Evolutionary conservation across 2,888 invertebrate species (phyloP).

Genomic region (Chrysodeixis includens): DNA sequence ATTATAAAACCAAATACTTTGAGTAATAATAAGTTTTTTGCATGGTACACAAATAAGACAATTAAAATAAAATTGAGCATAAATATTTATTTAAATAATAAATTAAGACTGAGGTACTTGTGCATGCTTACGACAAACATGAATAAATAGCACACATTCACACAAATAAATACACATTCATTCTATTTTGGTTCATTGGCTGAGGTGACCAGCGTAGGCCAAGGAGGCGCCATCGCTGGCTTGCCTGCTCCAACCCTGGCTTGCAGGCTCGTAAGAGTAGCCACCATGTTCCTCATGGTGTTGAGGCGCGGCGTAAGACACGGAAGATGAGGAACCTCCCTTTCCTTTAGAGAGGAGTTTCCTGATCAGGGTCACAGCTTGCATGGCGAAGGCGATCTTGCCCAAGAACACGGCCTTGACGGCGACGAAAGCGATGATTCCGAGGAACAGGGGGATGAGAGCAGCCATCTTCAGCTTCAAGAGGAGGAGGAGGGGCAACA

Average conservation of each 20-base stretch:
- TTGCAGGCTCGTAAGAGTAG: conserved; percentile 86
- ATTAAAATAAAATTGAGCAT: conserved; percentile 51
- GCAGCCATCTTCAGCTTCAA: conserved; percentile 94
- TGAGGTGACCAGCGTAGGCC: conserved; percentile 89
- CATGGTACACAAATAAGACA: conserved; percentile 25
- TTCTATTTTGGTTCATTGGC: conserved; percentile 64
- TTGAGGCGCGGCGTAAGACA: conserved; percentile 91
- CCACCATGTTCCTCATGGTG: conserved; percentile 90
- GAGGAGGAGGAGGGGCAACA: conserved; percentile 93
- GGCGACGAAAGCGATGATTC: conserved; percentile 92
- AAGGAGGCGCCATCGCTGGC: conserved; percentile 91
- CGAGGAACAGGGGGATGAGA: conserved; percentile 93
- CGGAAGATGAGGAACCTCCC: conserved; percentile 68
- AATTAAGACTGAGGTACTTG: conserved; percentile 81
- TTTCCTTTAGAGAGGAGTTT: conserved; percentile 92
- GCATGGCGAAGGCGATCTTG: conserved; percentile 95
- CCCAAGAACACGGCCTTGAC: conserved; percentile 95
- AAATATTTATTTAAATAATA: conserved; percentile 69
- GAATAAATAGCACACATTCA: conserved; percentile 61
- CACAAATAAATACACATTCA: conserved; percentile 71
- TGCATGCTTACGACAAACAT: conserved; percentile 70
- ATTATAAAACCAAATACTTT: no score
- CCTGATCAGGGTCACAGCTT: conserved; percentile 90
- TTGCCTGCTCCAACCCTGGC: conserved; percentile 90
- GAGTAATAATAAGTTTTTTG: background rate